Evolutionary conservation across 2,113 vertebrate genomes (phyloP).

Genomic region (Pelecanoides urinatrix): DNA sequence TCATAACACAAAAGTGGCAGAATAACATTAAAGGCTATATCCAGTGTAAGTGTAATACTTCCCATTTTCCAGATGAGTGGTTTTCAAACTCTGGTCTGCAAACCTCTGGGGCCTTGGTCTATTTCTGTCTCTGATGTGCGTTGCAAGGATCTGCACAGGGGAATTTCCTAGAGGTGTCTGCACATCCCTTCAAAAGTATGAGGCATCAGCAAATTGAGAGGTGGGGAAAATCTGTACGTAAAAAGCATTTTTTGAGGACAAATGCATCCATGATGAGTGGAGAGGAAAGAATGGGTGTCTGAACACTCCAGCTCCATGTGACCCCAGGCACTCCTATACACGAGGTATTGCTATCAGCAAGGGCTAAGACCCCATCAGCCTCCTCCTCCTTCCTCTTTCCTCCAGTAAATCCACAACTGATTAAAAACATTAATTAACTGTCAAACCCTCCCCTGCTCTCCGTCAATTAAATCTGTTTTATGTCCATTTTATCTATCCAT

Average conservation of each 20-base stretch:
- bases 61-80: not conserved
- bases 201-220: not conserved
- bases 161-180: not conserved
- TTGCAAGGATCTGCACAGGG: not conserved
- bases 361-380: conserved; percentile 27
- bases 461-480: conserved; percentile 62
- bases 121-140: not conserved
- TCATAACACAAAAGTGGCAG: not conserved
- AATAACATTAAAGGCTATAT: not conserved
- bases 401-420: conserved; percentile 59
- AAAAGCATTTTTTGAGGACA: not conserved
- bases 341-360: not conserved
- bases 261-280: not conserved
- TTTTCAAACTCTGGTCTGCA: not conserved
- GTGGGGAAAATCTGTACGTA: not conserved
- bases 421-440: conserved; percentile 67
- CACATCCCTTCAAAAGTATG: not conserved
- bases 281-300: not conserved
- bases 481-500: conserved; percentile 67
- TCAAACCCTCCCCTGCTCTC: conserved; percentile 29
- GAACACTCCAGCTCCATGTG: not conserved
- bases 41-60: not conserved
- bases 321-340: not conserved
- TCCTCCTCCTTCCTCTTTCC: conserved; percentile 10
- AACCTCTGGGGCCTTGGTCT: not conserved